These are phyloP conservation scores for Drosophila phalerata DNA, from an alignment of 2,888 invertebrate species.

Conservation along the genomic window DNA sequence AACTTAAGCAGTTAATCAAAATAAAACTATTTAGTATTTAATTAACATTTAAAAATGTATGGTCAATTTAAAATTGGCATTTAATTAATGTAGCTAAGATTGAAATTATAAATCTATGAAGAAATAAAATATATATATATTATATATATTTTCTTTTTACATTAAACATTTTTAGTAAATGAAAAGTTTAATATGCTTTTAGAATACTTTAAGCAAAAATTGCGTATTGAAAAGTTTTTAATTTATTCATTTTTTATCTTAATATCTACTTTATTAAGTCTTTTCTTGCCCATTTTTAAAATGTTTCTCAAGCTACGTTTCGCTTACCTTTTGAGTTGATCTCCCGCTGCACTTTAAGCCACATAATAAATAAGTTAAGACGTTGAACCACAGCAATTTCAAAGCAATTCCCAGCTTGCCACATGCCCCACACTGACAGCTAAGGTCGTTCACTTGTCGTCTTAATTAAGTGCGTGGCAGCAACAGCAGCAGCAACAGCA, in stretches of 20 bases:
- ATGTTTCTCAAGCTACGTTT: neutral
- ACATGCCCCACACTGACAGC: slow-evolving; percentile 57
- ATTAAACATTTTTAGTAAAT: too few species aligned
- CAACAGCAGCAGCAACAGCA: slow-evolving; percentile 39
- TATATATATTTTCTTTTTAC: too few species aligned
- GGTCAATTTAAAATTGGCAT: too few species aligned
- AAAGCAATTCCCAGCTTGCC: slow-evolving; percentile 11
- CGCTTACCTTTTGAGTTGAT: neutral
- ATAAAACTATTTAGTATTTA: too few species aligned
- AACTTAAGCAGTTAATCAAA: too few species aligned
- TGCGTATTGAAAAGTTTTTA: too few species aligned
- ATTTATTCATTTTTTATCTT: too few species aligned
- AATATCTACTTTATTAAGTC: neutral
- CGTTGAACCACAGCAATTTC: slow-evolving; percentile 36
- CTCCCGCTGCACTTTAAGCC: slow-evolving; percentile 9
- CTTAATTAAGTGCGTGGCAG: slow-evolving; percentile 73
- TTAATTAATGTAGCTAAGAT: too few species aligned
- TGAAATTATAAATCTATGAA: too few species aligned
- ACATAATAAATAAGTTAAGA: slow-evolving; percentile 57
- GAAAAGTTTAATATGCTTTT: neutral
- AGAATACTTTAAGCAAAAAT: too few species aligned
- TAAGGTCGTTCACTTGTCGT: slow-evolving; percentile 80
- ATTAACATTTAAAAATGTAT: too few species aligned
- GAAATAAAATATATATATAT: too few species aligned
- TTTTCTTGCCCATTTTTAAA: neutral